Base-by-base conservation (phyloP, 2,797 vertebrate genomes). In the Borostomias antarcticus region DNA sequence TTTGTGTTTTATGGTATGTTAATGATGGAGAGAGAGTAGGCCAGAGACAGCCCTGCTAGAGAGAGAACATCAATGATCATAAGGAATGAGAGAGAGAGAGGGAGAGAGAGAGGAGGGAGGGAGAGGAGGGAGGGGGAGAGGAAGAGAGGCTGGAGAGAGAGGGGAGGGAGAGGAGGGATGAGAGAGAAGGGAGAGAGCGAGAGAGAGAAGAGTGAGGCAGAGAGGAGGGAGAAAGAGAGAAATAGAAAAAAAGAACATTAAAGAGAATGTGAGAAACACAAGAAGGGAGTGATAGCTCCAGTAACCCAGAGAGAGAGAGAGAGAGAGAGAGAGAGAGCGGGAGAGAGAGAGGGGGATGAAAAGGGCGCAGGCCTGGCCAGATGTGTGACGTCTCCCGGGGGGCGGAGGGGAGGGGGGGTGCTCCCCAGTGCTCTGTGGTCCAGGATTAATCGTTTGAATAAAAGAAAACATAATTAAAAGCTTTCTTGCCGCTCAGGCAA, bases 401-500 rank as follows among this genome's bases (percentile, higher is more conserved):
- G 86, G 77, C n/a, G n/a, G n/a, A n/a, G n/a, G n/a, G n/a, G n/a
- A n/a, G n/a, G n/a, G n/a, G n/a, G n/a, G n/a, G n/a, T n/a, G n/a
- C 60, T 78, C 71, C 82, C 75, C 73, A 71, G 72, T 72, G 74
- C 75, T 64, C 73, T 71, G 83, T 61, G 77, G 70, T 75, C 75
- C 79, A 76, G 76, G 85, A 89, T 86, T 86, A 86, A 89, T 89
- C 58, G 64, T 83, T 80, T 75, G 75, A 82, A 82, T 85, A 85
- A 84, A 89, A 80, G 67, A 84, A 86, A 88, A 81, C 78, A 82
- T 86, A 83, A 89, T 90, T 87, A 87, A 88, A 89, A 84, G 73
- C 63, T 79, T 83, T 71, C 72, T 69, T 77, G 59, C 54, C 84
- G 70, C 72, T 69, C 64, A 82, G 79, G 74, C 82, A 78, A 85